Evolutionary conservation across 2,888 invertebrate genomes (phyloP), one percentile per base, ranked within the genome.

Genomic region (Drosophila leonis): DNA sequence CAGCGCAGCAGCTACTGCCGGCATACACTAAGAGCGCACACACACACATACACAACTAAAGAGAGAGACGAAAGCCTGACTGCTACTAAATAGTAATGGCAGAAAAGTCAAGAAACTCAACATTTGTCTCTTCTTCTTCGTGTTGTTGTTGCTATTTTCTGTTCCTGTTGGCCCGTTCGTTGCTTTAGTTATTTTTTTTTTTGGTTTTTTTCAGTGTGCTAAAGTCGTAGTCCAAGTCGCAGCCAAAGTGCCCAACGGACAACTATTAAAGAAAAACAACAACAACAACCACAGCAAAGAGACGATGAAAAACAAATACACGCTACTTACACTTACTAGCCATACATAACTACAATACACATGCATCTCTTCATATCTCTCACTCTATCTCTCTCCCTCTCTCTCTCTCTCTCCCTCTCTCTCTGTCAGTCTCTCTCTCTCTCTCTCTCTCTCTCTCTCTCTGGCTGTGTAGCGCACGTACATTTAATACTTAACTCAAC

Each of bases 41-140:
- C 55, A 55, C 29, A 71, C 56, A 49, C 20, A 42, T 4, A 42
- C 20, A 37, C 31, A 48, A 42, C 42, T 29, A 49, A 52, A 70
- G 71, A 39, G 39, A 41, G 71, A 63, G 63, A 66, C 61, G 62
- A 77, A 78, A 67, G 37, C 54, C 56, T 56, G 31, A 51, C 69
- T 70, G 41, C 60, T 66, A 78, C 80, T 64, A 79, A 79, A 78
- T 78, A 65, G 75, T 71, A 79, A 75, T 72, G 73, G 75, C 78
- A 80, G 89, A 86, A 84, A 88, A 88, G 83, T 88, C 83, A 84
- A 84, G 83, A 84, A 84, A 88, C 89, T 84, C 89, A 71, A 83
- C 73, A 75, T 75, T 83, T 80, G 72, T 62, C 29, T 46, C 37
- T 33, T 68, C 33, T 35, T 55, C 29, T 33, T 55, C 48, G 18